Percentiles rank a stretch among this genome's conserved stretches.
These are phyloP conservation scores for Prorops nasuta DNA, from an alignment of 1,140 invertebrate genomes.

Conservation along the genomic window DNA sequence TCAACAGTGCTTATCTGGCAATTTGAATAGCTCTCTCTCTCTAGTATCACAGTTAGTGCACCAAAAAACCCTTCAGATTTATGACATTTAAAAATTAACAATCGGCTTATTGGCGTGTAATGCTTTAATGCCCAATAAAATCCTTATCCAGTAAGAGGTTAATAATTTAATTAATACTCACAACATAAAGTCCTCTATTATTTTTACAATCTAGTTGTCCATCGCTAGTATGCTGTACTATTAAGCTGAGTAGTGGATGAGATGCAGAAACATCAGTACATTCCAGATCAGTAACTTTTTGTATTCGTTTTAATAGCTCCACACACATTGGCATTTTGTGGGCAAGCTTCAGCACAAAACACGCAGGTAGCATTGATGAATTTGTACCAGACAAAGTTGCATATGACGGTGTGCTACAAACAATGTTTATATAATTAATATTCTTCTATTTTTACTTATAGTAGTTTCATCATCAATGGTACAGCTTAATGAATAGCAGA, in stretches of 20 bases:
- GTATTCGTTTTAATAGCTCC: constrained; percentile 70
- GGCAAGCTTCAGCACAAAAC: constrained; percentile 83
- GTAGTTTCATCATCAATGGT: too few relatives aligned
- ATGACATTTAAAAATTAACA: too few relatives aligned
- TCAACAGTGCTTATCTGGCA: too few relatives aligned
- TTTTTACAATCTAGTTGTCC: constrained; percentile 68
- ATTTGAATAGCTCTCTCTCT: too few relatives aligned
- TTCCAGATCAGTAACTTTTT: constrained; percentile 73
- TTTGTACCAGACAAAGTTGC: constrained; percentile 77
- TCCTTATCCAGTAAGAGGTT: background rate
- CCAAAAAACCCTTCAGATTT: too few relatives aligned
- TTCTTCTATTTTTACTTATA: too few relatives aligned
- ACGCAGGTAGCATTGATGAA: constrained; percentile 84
- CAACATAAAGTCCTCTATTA: constrained; percentile 75
- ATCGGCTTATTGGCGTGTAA: too few relatives aligned
- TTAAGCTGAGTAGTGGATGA: constrained; percentile 72
- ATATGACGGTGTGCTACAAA: constrained; percentile 72
- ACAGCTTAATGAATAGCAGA: too few relatives aligned
- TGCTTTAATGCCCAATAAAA: too few relatives aligned
- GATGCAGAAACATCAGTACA: constrained; percentile 64
- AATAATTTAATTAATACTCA: constrained; percentile 52
- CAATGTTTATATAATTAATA: background rate
- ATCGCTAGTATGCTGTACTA: constrained; percentile 72
- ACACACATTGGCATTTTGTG: constrained; percentile 84
- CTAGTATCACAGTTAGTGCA: too few relatives aligned